These are phyloP conservation scores for Actinemys pallida DNA, from an alignment of 2,113 vertebrate species.

Conservation along the genomic window DNA sequence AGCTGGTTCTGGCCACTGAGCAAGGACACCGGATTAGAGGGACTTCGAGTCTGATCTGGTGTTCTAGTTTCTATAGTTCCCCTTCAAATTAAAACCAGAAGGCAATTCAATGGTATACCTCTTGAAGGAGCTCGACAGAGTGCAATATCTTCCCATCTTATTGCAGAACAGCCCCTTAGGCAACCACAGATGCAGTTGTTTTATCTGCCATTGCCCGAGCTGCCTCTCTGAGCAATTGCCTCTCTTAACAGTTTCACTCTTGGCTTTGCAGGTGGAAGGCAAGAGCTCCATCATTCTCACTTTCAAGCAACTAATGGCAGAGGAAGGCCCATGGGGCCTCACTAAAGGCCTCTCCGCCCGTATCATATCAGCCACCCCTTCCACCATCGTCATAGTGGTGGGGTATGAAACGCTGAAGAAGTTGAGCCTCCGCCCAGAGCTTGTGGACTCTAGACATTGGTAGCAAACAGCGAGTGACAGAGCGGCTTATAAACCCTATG, in stretches of 20 bases:
- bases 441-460: conserved; percentile 93
- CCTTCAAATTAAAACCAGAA: not conserved
- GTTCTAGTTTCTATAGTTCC: not conserved
- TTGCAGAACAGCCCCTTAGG: not conserved
- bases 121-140: not conserved
- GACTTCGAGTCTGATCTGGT: not conserved
- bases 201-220: not conserved
- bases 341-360: conserved; percentile 95
- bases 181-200: not conserved
- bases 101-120: not conserved
- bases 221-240: not conserved
- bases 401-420: conserved; percentile 98
- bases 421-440: conserved; percentile 92
- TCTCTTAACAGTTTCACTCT: not conserved
- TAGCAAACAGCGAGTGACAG: conserved; percentile 68
- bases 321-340: conserved; percentile 91
- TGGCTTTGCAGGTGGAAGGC: conserved; percentile 90
- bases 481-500: not conserved
- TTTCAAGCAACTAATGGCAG: conserved; percentile 91
- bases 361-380: conserved; percentile 92
- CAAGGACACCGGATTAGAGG: not conserved
- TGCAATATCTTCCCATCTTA: not conserved
- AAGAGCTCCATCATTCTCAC: conserved; percentile 90
- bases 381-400: conserved; percentile 94
- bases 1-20: not conserved